Conservation (phyloP, 1,140 invertebrate genomes). For the Eurytemora carolleeae region DNA sequence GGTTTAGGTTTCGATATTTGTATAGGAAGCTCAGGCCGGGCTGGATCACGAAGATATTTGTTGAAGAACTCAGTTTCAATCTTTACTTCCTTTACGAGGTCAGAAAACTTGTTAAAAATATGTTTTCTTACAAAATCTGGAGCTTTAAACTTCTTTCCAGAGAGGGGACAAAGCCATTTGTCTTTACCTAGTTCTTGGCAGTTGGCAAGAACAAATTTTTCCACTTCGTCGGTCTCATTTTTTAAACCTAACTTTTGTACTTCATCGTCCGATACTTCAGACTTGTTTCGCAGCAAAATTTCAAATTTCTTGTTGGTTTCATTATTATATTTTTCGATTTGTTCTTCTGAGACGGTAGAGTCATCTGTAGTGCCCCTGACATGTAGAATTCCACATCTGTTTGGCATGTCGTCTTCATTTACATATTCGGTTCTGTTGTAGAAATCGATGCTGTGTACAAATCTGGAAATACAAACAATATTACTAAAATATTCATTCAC, state of each 20-base stretch:
- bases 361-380: slow-evolving; percentile 46
- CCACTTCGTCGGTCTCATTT: slow-evolving; percentile 42
- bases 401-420: slow-evolving; percentile 99
- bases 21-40: slow-evolving; percentile 78
- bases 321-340: neutral
- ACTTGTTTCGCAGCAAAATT: neutral
- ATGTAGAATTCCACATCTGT: slow-evolving; percentile 93
- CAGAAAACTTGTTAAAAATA: slow-evolving; percentile 87
- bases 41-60: slow-evolving; percentile 84
- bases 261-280: neutral
- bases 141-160: slow-evolving; percentile 97
- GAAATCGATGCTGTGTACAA: slow-evolving; percentile 96
- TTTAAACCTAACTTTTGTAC: slow-evolving; percentile 30
- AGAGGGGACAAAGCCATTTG: slow-evolving; percentile 94
- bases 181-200: slow-evolving; percentile 87
- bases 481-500: no score
- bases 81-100: slow-evolving; percentile 84
- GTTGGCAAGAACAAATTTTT: slow-evolving; percentile 80
- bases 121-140: slow-evolving; percentile 97
- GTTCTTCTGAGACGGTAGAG: slow-evolving; percentile 29
- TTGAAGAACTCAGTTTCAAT: slow-evolving; percentile 71
- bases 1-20: slow-evolving; percentile 32
- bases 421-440: slow-evolving; percentile 97
- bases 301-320: neutral
- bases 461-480: no score